phyloP scores from a whole-genome alignment of 1,140 invertebrate genomes.

The Lepidurus arcticus region DNA sequence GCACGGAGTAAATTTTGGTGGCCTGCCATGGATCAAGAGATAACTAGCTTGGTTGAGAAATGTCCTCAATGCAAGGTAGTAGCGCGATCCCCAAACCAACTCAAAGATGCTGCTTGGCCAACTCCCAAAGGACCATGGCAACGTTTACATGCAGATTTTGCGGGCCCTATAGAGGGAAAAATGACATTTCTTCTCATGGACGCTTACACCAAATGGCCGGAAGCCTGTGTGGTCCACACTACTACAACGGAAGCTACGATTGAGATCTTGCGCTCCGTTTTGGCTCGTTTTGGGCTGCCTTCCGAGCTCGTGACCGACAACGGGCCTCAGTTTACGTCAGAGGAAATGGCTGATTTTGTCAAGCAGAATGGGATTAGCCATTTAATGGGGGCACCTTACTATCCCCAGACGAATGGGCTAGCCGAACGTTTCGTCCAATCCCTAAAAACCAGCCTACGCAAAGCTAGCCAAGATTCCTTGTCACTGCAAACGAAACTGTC shows the following conservation, averaged over 20 bases:
- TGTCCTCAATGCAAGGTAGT: slow-evolving; percentile 41
- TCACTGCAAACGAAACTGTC: slow-evolving; percentile 7
- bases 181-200: slow-evolving; percentile 47
- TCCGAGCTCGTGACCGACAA: slow-evolving; percentile 46
- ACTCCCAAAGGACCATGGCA: slow-evolving; percentile 45
- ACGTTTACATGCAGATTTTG: slow-evolving; percentile 50
- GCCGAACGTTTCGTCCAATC: slow-evolving; percentile 32
- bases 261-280: slow-evolving; percentile 41
- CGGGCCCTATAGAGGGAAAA: slow-evolving; percentile 44
- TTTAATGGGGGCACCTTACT: slow-evolving; percentile 24
- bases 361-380: slow-evolving; percentile 44
- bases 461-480: slow-evolving; percentile 5
- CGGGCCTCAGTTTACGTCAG: slow-evolving; percentile 45
- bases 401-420: slow-evolving; percentile 33
- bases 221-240: slow-evolving; percentile 39
- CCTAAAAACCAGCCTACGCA: slow-evolving; percentile 26
- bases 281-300: slow-evolving; percentile 45
- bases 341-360: slow-evolving; percentile 45
- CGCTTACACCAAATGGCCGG: slow-evolving; percentile 46
- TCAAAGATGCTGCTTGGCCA: slow-evolving; percentile 41
- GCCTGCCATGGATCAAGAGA: slow-evolving; percentile 48
- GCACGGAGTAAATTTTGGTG: slow-evolving; percentile 51
- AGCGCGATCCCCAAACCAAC: slow-evolving; percentile 38
- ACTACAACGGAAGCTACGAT: slow-evolving; percentile 37
- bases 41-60: slow-evolving; percentile 39